phyloP scores from a whole-genome alignment of 2,888 invertebrate genomes.

The Drosophila percnosoma region DNA sequence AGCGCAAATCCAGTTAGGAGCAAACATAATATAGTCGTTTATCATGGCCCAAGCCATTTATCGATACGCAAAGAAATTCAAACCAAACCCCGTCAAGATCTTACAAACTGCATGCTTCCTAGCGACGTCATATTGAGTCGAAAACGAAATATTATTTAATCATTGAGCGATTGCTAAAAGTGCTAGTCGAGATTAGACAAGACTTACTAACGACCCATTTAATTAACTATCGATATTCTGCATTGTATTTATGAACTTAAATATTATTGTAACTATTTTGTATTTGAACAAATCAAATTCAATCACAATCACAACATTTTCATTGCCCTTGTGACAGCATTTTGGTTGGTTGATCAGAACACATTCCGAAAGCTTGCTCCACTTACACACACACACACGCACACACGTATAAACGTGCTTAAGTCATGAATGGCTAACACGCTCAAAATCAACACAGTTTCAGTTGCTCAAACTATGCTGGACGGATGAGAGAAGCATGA shows the following conservation, averaged over 20 bases:
- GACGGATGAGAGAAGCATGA: constrained; percentile 18
- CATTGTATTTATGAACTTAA: not conserved
- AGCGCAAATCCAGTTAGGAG: not conserved
- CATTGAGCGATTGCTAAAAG: too few relatives aligned
- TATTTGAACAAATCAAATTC: not conserved
- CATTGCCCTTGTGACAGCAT: constrained; percentile 17
- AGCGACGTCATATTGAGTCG: not conserved
- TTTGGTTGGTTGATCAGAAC: constrained; percentile 2
- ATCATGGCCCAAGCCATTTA: not conserved
- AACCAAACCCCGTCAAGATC: not conserved
- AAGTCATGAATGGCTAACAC: constrained; percentile 29
- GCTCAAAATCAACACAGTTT: constrained; percentile 61
- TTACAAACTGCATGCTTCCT: not conserved
- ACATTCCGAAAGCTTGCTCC: constrained; percentile 14
- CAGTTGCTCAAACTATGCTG: constrained; percentile 43
- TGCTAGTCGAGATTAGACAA: too few relatives aligned
- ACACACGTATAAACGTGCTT: constrained; percentile 4
- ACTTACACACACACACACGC: constrained; percentile 17
- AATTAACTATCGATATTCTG: not conserved
- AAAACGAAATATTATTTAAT: not conserved
- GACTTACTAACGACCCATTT: not conserved
- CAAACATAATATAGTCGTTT: not conserved
- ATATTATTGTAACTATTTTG: not conserved
- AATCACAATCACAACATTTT: not conserved
- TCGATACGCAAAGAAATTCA: not conserved